These are phyloP conservation scores for Girardinus metallicus DNA, from an alignment of 2,797 vertebrate genomes.

Conservation along the genomic window DNA sequence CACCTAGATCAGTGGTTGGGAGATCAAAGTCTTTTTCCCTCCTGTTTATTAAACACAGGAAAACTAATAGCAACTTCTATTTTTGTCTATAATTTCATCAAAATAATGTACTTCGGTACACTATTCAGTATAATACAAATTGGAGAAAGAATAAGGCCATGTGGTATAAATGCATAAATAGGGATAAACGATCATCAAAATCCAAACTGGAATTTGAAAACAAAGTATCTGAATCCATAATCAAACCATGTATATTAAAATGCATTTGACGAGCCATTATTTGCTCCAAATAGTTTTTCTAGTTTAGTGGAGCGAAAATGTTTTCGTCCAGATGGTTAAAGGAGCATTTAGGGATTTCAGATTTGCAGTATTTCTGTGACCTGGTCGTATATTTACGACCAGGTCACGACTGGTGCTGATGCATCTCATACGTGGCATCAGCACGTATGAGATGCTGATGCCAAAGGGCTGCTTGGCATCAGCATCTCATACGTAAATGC, in stretches of 20 bases:
- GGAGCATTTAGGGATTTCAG: background rate
- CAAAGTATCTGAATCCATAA: background rate
- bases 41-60: too few relatives aligned
- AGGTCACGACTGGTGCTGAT: too few relatives aligned
- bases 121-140: background rate
- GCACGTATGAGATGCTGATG: too few relatives aligned
- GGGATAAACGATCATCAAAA: background rate
- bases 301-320: background rate
- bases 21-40: background rate
- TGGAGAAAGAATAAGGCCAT: background rate
- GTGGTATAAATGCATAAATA: background rate
- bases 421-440: too few relatives aligned
- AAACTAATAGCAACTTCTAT: background rate
- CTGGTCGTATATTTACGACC: background rate
- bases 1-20: background rate
- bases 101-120: background rate
- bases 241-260: background rate
- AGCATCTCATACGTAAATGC: too few relatives aligned
- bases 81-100: background rate
- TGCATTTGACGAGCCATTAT: background rate
- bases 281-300: background rate
- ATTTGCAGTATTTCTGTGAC: background rate
- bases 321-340: constrained; percentile 4
- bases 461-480: too few relatives aligned
- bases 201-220: background rate